Evolutionary conservation across 2,797 vertebrate genomes (phyloP), one percentile per base, ranked within the genome.

Genomic region (Rhyacichthys aspro): DNA sequence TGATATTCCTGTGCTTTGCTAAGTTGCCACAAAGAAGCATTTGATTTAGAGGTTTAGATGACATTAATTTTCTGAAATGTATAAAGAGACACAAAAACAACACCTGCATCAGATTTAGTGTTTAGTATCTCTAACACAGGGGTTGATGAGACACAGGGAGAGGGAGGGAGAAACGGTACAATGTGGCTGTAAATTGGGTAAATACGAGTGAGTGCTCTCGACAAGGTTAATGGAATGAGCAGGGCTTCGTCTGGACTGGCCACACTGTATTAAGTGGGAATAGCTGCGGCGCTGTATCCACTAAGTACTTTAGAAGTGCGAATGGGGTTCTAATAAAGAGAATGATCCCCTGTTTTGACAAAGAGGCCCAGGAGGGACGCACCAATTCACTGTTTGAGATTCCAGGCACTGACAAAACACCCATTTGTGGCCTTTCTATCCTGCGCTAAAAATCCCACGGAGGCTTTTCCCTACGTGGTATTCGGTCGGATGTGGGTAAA

Each of bases 181-280:
- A 85, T 83, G 67, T 67, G 72, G 75, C 70, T 64, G 72, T 87
- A 86, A 88, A 87, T 86, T 87, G 82, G 82, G 84, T 88, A 88
- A 90, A 87, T 87, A 85, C 71, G 78, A 82, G 63, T 78, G 80
- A 88, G 84, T 88, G 88, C 88, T 87, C 86, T 89, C 71, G 77
- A 90, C 88, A 89, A 91, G 89, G 89, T 90, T 89, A 91, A 89
- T 89, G 84, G 88, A 89, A 85, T 79, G 81, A 81, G 74, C 79
- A 84, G 86, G 85, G 84, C 78, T 83, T 79, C 47, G 84, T 85
- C 84, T 84, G 82, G 88, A 88, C 81, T 76, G 62, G 79, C 79
- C 87, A 83, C 80, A 76, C 78, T 62, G 78, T 79, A 89, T 88
- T 86, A 88, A 86, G 83, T 78, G 80, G 87, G 83, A 84, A 83